A percentile compares a stretch with the other conserved stretches of the same genome.
phyloP scores from a whole-genome alignment of 2,888 invertebrate species.

The Helobdella robusta region DNA sequence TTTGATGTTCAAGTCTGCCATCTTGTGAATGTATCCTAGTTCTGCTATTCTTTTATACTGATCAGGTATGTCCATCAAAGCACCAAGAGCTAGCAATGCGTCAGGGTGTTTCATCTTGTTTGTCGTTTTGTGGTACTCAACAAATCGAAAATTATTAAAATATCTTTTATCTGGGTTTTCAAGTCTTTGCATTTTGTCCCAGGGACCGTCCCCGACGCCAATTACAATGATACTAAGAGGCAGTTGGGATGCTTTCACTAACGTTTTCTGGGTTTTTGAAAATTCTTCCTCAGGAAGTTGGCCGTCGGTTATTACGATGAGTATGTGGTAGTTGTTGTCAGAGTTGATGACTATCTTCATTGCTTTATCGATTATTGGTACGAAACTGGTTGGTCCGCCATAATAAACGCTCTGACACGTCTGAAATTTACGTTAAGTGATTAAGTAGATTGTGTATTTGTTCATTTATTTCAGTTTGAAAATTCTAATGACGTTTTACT shows the following conservation, averaged over 20 bases:
- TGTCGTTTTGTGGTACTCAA: conserved; percentile 51
- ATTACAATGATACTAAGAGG: conserved; percentile 53
- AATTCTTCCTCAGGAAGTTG: conserved; percentile 38
- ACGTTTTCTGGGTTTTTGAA: conserved; percentile 49
- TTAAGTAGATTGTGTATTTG: too few species aligned
- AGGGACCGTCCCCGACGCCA: conserved; percentile 55
- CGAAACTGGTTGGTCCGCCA: conserved; percentile 53
- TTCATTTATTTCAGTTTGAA: too few species aligned
- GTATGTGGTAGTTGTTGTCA: conserved; percentile 41
- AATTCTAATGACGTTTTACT: too few species aligned
- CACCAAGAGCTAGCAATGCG: conserved; percentile 51
- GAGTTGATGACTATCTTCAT: conserved; percentile 49
- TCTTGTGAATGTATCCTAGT: conserved; percentile 40
- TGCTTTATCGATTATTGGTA: conserved; percentile 52
- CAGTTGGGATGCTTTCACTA: conserved; percentile 51
- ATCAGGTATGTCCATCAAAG: conserved; percentile 53
- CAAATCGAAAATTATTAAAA: conserved; percentile 55
- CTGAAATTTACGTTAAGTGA: too few species aligned
- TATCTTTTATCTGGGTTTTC: conserved; percentile 51
- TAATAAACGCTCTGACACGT: conserved; percentile 11
- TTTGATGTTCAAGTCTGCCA: neutral
- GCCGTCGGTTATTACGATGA: conserved; percentile 54
- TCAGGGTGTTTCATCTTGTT: conserved; percentile 42
- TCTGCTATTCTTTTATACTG: conserved; percentile 48
- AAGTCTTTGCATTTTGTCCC: conserved; percentile 52